These are phyloP conservation scores for Drosophila virilis DNA, from an alignment of 1,140 invertebrate species.

Conservation along the genomic window DNA sequence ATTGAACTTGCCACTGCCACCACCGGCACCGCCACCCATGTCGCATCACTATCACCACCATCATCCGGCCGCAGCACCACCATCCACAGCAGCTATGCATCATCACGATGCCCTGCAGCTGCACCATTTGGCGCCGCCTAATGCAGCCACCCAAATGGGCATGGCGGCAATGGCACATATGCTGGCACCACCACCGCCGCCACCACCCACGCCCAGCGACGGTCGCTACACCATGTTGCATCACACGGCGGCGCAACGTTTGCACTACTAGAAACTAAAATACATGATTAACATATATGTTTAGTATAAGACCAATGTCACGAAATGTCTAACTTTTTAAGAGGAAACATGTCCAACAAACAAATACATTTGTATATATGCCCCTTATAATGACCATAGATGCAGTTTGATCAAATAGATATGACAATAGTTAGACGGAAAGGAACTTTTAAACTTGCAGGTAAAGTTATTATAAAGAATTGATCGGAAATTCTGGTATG, in stretches of 20 bases:
- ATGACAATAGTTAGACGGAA: too few species aligned
- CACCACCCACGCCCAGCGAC: slow-evolving; percentile 68
- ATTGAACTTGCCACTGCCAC: slow-evolving; percentile 64
- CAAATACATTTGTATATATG: too few species aligned
- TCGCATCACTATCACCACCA: slow-evolving; percentile 67
- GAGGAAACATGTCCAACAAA: too few species aligned
- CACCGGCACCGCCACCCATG: slow-evolving; percentile 64
- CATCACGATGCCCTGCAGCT: slow-evolving; percentile 63
- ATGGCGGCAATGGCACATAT: slow-evolving; percentile 80
- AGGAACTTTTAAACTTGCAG: too few species aligned
- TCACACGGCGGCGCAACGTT: slow-evolving; percentile 63
- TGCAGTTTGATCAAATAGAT: too few species aligned
- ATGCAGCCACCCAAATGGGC: slow-evolving; percentile 74
- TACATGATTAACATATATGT: too few species aligned
- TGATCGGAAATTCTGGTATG: too few species aligned
- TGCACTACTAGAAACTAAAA: slow-evolving; percentile 54
- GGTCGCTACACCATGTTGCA: slow-evolving; percentile 72
- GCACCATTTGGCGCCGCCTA: slow-evolving; percentile 65
- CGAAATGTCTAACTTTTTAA: too few species aligned
- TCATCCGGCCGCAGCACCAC: slow-evolving; percentile 41
- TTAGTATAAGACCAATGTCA: too few species aligned
- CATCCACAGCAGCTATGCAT: slow-evolving; percentile 50
- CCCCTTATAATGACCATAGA: too few species aligned
- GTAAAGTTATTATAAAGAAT: too few species aligned
- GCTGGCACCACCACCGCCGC: slow-evolving; percentile 72